These are phyloP conservation scores for Cynopterus sphinx DNA, from an alignment of 2,797 vertebrate genomes.

Conservation along the genomic window DNA sequence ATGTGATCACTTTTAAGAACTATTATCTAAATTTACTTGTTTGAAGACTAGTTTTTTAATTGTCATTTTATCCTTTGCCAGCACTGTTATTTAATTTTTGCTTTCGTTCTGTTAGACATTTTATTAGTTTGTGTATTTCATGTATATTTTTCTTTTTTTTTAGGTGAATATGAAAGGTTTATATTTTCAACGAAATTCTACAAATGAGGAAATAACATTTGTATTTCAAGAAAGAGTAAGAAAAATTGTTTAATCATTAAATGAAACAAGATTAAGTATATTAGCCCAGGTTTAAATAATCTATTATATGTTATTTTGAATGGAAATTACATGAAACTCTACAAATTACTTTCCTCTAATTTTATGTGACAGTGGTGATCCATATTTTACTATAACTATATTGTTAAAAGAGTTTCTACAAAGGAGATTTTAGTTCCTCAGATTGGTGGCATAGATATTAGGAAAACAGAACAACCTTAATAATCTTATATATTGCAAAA, in stretches of 20 bases:
- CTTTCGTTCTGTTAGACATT: not conserved
- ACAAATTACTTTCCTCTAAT: not conserved
- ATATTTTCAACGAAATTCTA: conserved; percentile 88
- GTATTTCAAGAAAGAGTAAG: conserved; percentile 94
- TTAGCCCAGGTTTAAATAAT: conserved; percentile 20
- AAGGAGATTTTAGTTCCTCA: not conserved
- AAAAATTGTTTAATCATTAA: conserved; percentile 46
- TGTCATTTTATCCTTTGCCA: conserved; percentile 24
- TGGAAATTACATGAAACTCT: not conserved
- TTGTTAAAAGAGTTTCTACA: not conserved
- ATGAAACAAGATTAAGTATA: not conserved
- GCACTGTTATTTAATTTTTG: not conserved
- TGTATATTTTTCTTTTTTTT: conserved; percentile 22
- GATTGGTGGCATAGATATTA: not conserved
- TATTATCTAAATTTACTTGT: not conserved
- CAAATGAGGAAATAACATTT: conserved; percentile 89
- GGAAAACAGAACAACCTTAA: not conserved
- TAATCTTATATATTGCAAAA: not conserved
- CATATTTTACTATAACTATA: not conserved
- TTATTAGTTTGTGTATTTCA: not conserved
- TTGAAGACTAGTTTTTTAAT: not conserved
- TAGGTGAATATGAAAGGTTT: conserved; percentile 93
- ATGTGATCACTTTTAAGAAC: not conserved
- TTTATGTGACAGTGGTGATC: not conserved
- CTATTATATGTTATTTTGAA: conserved; percentile 5